Conservation (phyloP, 2,888 invertebrate genomes). For the Philereme vetulata region DNA sequence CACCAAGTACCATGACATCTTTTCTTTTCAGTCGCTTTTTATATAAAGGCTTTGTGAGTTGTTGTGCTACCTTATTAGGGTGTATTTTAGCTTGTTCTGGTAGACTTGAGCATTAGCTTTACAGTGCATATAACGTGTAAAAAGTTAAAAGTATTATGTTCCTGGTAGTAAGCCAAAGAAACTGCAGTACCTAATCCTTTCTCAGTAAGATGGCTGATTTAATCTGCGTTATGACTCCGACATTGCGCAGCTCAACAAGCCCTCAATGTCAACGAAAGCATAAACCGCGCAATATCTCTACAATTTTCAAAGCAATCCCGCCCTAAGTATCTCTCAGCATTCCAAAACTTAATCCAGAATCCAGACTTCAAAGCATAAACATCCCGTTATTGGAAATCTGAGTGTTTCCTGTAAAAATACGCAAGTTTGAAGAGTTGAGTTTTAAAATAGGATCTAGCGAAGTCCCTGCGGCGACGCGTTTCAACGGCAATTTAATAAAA, state of each 20-base stretch:
- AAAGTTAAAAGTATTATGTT: too few species aligned
- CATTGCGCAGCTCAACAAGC: conserved; percentile 9
- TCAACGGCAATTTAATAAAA: conserved; percentile 21
- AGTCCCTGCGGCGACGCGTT: conserved; percentile 49
- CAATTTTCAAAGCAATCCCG: conserved; percentile 18
- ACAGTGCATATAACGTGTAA: too few species aligned
- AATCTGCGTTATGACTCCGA: conserved; percentile 10
- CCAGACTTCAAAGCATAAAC: conserved; percentile 39
- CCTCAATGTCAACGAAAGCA: conserved; percentile 13
- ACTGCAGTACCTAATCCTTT: conserved; percentile 5
- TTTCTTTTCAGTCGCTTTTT: too few species aligned
- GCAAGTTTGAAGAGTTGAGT: conserved; percentile 42
- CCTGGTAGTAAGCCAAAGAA: too few species aligned
- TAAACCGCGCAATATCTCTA: conserved; percentile 20
- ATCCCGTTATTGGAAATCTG: conserved; percentile 56
- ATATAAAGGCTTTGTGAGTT: too few species aligned
- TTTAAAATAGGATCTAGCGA: conserved; percentile 63
- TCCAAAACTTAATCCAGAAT: conserved; percentile 42
- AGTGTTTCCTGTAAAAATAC: conserved; percentile 49
- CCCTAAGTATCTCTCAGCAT: conserved; percentile 17
- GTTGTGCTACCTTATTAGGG: too few species aligned
- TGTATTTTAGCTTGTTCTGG: too few species aligned
- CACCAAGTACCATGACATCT: too few species aligned
- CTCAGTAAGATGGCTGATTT: conserved; percentile 5
- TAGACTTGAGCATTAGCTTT: too few species aligned